These are phyloP conservation scores for Rapana venosa DNA, from an alignment of 2,888 invertebrate genomes.

Conservation along the genomic window DNA sequence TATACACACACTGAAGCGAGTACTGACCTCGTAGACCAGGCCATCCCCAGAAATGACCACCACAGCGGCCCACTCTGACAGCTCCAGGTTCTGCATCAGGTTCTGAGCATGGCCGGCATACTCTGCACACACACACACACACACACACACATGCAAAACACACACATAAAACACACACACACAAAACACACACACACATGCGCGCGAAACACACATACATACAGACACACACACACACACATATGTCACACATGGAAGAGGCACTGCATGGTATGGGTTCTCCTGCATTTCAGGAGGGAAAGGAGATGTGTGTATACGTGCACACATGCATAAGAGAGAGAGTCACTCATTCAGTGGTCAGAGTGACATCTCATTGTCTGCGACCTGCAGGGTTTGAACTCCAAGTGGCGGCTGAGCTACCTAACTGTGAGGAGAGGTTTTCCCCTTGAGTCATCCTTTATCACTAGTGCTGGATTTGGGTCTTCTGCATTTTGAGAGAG, in stretches of 20 bases:
- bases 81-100: slow-evolving; percentile 64
- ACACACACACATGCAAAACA: slow-evolving; percentile 7
- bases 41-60: slow-evolving; percentile 78
- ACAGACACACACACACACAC: background rate
- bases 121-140: slow-evolving; percentile 61
- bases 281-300: too few species aligned
- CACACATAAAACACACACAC: background rate
- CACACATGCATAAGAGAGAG: too few species aligned
- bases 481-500: too few species aligned
- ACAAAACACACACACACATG: background rate
- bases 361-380: too few species aligned
- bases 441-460: too few species aligned
- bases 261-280: too few species aligned
- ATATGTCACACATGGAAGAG: background rate
- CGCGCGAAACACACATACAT: background rate
- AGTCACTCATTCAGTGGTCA: too few species aligned
- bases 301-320: too few species aligned
- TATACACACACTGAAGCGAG: background rate
- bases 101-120: slow-evolving; percentile 75
- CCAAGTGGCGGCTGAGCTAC: too few species aligned
- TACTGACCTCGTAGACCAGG: slow-evolving; percentile 75
- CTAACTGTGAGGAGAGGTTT: too few species aligned
- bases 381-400: too few species aligned
- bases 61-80: slow-evolving; percentile 72
- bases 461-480: too few species aligned